A percentile compares a stretch with the other conserved stretches of the same genome.
Evolutionary conservation across 2,888 invertebrate genomes (phyloP).

Genomic region (Ferrisia virgata): DNA sequence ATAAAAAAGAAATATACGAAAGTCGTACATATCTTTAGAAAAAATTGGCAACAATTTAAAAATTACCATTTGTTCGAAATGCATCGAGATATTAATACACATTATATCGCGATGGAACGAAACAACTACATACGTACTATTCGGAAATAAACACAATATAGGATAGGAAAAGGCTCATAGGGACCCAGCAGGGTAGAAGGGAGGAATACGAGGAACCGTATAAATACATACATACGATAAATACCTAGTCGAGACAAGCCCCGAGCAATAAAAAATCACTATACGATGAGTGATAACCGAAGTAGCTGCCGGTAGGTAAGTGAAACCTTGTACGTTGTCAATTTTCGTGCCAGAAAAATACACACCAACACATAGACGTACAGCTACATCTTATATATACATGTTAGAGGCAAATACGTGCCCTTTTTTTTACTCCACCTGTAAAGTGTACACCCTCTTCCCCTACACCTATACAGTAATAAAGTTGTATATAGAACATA

Average conservation of each 20-base stretch:
- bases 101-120: neutral
- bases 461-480: neutral
- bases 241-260: neutral
- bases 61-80: neutral
- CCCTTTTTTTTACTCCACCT: neutral
- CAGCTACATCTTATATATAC: too few relatives aligned
- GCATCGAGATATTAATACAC: neutral
- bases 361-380: neutral
- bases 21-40: neutral
- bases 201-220: neutral
- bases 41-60: neutral
- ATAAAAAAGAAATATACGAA: too few relatives aligned
- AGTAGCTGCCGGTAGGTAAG: neutral
- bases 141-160: neutral
- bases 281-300: constrained; percentile 19
- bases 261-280: neutral
- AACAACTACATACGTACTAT: neutral
- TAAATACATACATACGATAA: too few relatives aligned
- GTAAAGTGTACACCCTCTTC: too few relatives aligned
- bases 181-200: neutral
- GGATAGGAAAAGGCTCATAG: too few relatives aligned
- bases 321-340: constrained; percentile 2
- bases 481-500: neutral
- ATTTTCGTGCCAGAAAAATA: neutral
- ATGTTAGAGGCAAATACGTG: too few relatives aligned